Percentiles rank a stretch among this genome's conserved stretches.
phyloP scores from a whole-genome alignment of 2,888 invertebrate species.

The Scaptomyza polygonia region DNA sequence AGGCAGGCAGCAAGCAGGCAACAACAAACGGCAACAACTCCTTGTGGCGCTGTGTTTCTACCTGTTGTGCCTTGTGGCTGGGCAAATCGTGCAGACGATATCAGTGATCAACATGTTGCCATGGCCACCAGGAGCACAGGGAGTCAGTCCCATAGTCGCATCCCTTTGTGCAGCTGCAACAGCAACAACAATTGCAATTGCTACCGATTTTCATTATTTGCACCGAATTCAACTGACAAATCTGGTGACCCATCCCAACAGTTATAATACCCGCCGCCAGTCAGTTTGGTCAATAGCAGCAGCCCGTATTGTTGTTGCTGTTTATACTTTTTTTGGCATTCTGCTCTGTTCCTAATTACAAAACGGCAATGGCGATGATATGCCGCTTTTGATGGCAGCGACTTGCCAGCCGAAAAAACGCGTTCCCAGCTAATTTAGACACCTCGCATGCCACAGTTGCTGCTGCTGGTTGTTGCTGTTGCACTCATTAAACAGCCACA shows the following conservation, averaged over 20 bases:
- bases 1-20: constrained; percentile 22
- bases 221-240: constrained; percentile 38
- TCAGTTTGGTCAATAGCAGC: not conserved
- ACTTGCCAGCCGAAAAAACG: constrained; percentile 70
- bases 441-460: constrained; percentile 72
- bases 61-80: constrained; percentile 60
- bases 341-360: constrained; percentile 67
- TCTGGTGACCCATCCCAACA: constrained; percentile 22
- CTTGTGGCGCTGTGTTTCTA: constrained; percentile 54
- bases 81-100: constrained; percentile 74
- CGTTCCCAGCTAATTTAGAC: constrained; percentile 80
- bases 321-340: constrained; percentile 49
- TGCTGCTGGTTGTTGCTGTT: constrained; percentile 26
- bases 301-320: constrained; percentile 26
- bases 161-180: constrained; percentile 59
- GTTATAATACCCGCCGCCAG: not conserved
- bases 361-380: constrained; percentile 45
- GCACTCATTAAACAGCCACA: constrained; percentile 67
- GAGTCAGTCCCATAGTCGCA: constrained; percentile 37
- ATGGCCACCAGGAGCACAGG: constrained; percentile 45
- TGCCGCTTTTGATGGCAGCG: constrained; percentile 71
- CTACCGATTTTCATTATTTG: constrained; percentile 78
- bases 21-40: constrained; percentile 27
- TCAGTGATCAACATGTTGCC: constrained; percentile 76
- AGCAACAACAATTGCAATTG: constrained; percentile 76